phyloP scores from a whole-genome alignment of 2,888 invertebrate genomes.

The Syrista parreyssii region DNA sequence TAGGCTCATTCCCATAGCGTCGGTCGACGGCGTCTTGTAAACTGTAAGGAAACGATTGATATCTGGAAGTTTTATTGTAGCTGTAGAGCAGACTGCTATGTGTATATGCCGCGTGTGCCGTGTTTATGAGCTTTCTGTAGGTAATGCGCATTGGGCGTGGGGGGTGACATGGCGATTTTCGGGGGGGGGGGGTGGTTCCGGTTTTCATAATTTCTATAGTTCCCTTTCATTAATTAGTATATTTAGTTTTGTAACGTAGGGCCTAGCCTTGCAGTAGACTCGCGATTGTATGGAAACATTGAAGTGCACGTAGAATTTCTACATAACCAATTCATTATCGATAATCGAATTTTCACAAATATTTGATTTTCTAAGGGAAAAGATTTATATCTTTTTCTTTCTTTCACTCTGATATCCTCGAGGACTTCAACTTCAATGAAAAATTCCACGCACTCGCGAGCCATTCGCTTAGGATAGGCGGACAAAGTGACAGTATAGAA shows the following conservation, averaged over 20 bases:
- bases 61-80: conserved; percentile 57
- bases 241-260: conserved; percentile 41
- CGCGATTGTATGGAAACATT: conserved; percentile 4
- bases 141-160: conserved; percentile 18
- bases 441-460: not conserved
- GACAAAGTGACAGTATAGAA: conserved; percentile 56
- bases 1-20: not conserved
- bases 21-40: conserved; percentile 22
- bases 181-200: conserved; percentile 19
- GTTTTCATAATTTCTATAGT: conserved; percentile 27
- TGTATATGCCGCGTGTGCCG: conserved; percentile 23
- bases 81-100: conserved; percentile 57
- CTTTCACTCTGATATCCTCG: conserved; percentile 3
- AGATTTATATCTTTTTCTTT: conserved; percentile 9
- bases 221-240: conserved; percentile 27
- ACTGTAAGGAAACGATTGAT: conserved; percentile 65
- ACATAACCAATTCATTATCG: not conserved
- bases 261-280: conserved; percentile 35
- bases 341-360: not conserved
- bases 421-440: not conserved
- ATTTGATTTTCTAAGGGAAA: not conserved
- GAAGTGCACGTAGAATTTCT: conserved; percentile 7
- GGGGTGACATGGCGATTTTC: conserved; percentile 25
- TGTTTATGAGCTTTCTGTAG: conserved; percentile 31
- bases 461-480: conserved; percentile 38